These are phyloP conservation scores for Mesocricetus auratus DNA, from an alignment of 2,113 vertebrate genomes.

Conservation along the genomic window DNA sequence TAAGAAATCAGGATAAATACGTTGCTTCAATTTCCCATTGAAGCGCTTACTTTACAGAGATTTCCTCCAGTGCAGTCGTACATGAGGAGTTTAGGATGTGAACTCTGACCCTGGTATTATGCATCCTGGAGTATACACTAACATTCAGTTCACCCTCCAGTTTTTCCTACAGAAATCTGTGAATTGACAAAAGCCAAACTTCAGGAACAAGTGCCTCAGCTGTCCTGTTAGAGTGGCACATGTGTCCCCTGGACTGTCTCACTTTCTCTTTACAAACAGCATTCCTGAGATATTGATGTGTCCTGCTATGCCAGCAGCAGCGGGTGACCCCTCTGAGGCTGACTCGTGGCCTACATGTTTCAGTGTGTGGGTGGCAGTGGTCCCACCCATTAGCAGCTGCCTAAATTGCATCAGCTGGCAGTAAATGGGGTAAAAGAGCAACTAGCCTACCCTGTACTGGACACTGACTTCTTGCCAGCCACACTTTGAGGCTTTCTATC, in stretches of 20 bases:
- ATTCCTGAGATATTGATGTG: constrained; percentile 18
- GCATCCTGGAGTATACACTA: not conserved
- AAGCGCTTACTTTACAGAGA: not conserved
- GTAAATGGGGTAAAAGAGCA: not conserved
- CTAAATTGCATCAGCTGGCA: constrained; percentile 5
- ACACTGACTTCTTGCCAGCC: not conserved
- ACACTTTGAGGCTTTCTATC: not conserved
- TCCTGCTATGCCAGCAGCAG: not conserved
- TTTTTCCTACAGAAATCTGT: not conserved
- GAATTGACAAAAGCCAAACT: not conserved
- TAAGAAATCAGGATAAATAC: constrained; percentile 20
- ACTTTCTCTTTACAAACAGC: constrained; percentile 18
- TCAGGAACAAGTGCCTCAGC: not conserved
- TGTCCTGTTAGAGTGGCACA: not conserved
- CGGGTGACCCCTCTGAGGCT: not conserved
- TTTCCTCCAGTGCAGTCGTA: not conserved
- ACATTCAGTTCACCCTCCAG: not conserved
- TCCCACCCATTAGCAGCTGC: constrained; percentile 37
- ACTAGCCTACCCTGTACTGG: too few species aligned
- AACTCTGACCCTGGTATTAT: constrained; percentile 4
- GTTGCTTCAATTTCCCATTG: constrained; percentile 1
- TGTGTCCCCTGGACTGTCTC: not conserved
- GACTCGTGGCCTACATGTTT: not conserved
- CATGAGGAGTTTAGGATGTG: not conserved
- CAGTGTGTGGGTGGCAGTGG: not conserved